These are phyloP conservation scores for Agrotis puta DNA, from an alignment of 2,888 invertebrate species.

Conservation along the genomic window DNA sequence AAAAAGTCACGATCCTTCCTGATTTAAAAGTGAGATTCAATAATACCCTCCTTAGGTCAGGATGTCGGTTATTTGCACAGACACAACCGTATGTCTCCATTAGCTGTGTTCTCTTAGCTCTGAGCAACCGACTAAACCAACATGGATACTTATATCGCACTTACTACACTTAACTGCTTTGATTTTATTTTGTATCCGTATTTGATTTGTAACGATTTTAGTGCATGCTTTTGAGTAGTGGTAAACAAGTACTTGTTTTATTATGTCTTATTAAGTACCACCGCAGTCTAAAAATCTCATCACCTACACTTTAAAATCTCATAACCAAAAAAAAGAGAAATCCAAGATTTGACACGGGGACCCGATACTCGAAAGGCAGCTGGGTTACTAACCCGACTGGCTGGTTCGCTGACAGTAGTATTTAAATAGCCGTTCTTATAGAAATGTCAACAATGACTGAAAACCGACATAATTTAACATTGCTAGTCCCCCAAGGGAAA, in stretches of 20 bases:
- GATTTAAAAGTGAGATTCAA: slow-evolving; percentile 12
- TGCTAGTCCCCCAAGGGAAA: too few relatives aligned
- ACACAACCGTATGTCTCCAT: slow-evolving; percentile 66
- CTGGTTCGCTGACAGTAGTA: too few relatives aligned
- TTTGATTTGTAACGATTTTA: slow-evolving; percentile 19
- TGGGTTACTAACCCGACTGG: too few relatives aligned
- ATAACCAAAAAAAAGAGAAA: too few relatives aligned
- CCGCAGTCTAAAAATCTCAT: too few relatives aligned
- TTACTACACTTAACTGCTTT: slow-evolving; percentile 38
- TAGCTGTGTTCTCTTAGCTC: slow-evolving; percentile 72
- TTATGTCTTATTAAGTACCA: too few relatives aligned
- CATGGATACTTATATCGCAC: slow-evolving; percentile 51
- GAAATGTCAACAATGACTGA: too few relatives aligned
- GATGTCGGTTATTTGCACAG: slow-evolving; percentile 60
- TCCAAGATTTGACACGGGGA: too few relatives aligned
- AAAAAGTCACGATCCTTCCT: not conserved
- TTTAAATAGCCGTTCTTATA: too few relatives aligned
- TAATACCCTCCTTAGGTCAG: slow-evolving; percentile 14
- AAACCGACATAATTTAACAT: too few relatives aligned
- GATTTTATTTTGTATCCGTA: slow-evolving; percentile 41
- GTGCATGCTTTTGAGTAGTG: not conserved
- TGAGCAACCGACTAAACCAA: slow-evolving; percentile 65
- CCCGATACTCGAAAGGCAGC: too few relatives aligned
- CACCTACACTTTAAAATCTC: too few relatives aligned
- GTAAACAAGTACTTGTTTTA: not conserved